Base-by-base conservation (phyloP, 1,140 invertebrate species). In the Spodoptera litura region DNA sequence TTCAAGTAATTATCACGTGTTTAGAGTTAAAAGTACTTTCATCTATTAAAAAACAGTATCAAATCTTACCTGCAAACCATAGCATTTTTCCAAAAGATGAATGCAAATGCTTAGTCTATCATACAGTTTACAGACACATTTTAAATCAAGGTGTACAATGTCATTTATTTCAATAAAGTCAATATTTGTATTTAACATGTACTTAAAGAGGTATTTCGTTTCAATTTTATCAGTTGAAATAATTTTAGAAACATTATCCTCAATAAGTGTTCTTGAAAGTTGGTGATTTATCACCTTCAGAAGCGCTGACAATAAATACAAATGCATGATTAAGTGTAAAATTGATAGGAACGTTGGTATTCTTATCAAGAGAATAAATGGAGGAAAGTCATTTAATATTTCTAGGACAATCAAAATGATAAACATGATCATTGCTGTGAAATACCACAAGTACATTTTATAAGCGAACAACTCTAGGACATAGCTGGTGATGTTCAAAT, bases 61-160 rank as follows among this genome's bases (percentile, higher is more conserved):
- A 44, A 44, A 44, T 25, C 58, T 78, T 84, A 90, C 91, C 88
- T 92, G 88, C 15, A 87, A 61, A 20, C 90, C 89, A 31, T 93
- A 89, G 78, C 78, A 75, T 71, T 87, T 83, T 74, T 91, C 85
- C 56, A 93, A 78, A 9, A 90, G 79, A 20, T 85, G 81, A 13
- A 88, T 64, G 66, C 84, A 84, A 8, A 83, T 85, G 44, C 81
- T 83, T 20, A 91, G 71, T 58, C 88, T 82, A 35, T 91, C 90
- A 56, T 93, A 92, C n/a, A 87, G 51, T 81, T 83, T 87, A 78
- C 89, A 89, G 10, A 91, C 70, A 72, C 58, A 72, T 78, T 87
- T 89, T 4, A 92, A 66, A 76, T 89, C 83, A 10, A 84, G 20
- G 51, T 74, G 52, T 31, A 78, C 35, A 8, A 75, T 11, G 11